phyloP scores from a whole-genome alignment of 2,113 vertebrate genomes.

The Connochaetes taurinus region DNA sequence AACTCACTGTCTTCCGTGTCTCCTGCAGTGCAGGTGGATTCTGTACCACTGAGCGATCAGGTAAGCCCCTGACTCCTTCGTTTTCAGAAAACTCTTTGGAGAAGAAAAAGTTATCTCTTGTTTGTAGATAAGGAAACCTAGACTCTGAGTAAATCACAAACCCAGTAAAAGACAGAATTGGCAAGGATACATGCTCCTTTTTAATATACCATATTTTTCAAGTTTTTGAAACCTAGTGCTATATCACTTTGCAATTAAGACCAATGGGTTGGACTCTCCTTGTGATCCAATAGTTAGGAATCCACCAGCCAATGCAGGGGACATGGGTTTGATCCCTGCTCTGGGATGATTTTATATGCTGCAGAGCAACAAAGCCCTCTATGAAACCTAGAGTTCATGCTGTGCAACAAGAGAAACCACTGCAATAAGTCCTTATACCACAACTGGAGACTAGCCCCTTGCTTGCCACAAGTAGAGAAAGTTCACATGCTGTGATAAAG shows the following conservation, averaged over 20 bases:
- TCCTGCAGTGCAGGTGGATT: background rate
- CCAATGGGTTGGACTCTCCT: background rate
- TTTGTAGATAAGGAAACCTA: background rate
- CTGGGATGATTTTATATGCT: background rate
- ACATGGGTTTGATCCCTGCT: background rate
- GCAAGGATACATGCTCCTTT: background rate
- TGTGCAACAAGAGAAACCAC: background rate
- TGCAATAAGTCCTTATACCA: background rate
- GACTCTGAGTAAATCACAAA: background rate
- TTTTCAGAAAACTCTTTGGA: background rate
- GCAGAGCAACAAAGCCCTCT: background rate
- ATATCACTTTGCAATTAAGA: background rate
- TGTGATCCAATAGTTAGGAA: background rate
- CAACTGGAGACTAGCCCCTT: background rate
- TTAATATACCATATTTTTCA: background rate
- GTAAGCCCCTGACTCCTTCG: background rate
- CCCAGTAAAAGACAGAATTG: background rate
- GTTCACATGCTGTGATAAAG: background rate
- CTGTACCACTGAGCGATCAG: background rate
- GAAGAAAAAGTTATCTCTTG: background rate
- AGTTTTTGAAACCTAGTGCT: background rate
- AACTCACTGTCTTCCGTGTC: background rate
- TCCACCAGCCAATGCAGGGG: background rate
- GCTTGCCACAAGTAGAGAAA: background rate
- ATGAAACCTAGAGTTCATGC: background rate